Base-by-base conservation (phyloP, 2,113 vertebrate genomes). In the Hippolais icterina region DNA sequence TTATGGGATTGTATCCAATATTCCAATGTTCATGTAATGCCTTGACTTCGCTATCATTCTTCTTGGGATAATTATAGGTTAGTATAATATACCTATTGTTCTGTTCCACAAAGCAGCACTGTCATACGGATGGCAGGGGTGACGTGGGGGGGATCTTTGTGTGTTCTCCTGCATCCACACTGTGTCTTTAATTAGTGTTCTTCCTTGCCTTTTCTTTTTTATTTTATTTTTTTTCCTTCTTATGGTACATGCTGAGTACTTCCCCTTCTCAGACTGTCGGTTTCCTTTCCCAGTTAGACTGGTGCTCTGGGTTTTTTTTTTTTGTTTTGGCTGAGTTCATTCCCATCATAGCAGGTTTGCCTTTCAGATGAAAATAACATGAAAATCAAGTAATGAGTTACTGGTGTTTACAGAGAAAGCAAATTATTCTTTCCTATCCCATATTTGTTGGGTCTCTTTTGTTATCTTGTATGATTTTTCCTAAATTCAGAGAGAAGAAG, bases 1-100 rank as follows among this genome's bases (percentile, higher is more conserved):
- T 97, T 96, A 76, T 65, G 89, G 97, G 97, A 94, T 93, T 93
- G 93, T 74, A 90, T 97, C 96, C 97, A 98, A 90, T 96, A 96
- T 97, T 97, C 94, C 85, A 95, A 41, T 87, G 87, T 91, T 97
- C 97, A 79, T 77, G 84, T 91, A 97, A 96, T 96, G 97, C 96
- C 97, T 97, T 97, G 96, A 97, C 96, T 98, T 97, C 61, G 91
- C 97, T 96, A 97, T 97, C 82, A 91, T 94, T 97, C 97, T 97
- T 98, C 96, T 96, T 49, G 77, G 95, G 97, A 96, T 98, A 97
- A 97, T 98, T 97, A 97, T 97, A 97, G 97, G 96, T 97, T 97
- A 94, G 97, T 94, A 98, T 98, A 98, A 98, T 98, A 96, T 96
- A 96, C 94, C 94, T 97, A 98, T 98, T 98, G 98, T 98, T 98